Base-by-base conservation (phyloP, 1,140 invertebrate genomes). In the Dryas iulia region DNA sequence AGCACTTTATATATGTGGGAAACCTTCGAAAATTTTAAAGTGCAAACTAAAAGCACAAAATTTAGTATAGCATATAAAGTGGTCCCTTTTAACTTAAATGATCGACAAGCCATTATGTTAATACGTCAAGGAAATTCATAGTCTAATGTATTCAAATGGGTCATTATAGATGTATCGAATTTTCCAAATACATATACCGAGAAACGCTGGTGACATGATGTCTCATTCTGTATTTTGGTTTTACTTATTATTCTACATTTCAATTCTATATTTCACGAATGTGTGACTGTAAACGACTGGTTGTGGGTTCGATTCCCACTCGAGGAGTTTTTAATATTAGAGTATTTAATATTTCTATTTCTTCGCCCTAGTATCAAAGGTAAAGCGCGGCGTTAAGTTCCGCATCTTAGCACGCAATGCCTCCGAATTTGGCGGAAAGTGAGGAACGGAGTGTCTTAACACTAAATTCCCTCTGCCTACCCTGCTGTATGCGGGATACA, bases 101-200 rank as follows among this genome's bases (percentile, higher is more conserved):
- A 56, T 26, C 30, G 58, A 31, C 58, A 59, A 59, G 3, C 18
- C 21, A 23, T 59, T 59, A 59, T 31, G 58, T 14, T 59, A 33
- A 21, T 23, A 69, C 47, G 31, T 52, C 59, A 69, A 28, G 30
- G 18, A 66, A 66, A 66, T 66, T 58, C 33, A 52, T 24, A 30
- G n/a, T 59, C 24, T 10, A 64, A 64, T 54, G 47, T 64, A 64
- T 54, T 64, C 11, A 62, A 26, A 62, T 52, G 35, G 61, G 18
- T 52, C 23, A 47, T 53, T 39, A 58, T 26, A n/a, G 54, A 26
- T 62, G 14, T 62, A 62, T 39, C 6, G 59, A 52, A 26, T 18
- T 53, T 26, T 62, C 35, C n/a, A 26, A 62, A 62, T 30, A 26
- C 56, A 31, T 58, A 52, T 52, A 62, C 21, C 7, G 18, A n/a